phyloP scores from a whole-genome alignment of 1,140 invertebrate genomes.

The Argopecten irradians region DNA sequence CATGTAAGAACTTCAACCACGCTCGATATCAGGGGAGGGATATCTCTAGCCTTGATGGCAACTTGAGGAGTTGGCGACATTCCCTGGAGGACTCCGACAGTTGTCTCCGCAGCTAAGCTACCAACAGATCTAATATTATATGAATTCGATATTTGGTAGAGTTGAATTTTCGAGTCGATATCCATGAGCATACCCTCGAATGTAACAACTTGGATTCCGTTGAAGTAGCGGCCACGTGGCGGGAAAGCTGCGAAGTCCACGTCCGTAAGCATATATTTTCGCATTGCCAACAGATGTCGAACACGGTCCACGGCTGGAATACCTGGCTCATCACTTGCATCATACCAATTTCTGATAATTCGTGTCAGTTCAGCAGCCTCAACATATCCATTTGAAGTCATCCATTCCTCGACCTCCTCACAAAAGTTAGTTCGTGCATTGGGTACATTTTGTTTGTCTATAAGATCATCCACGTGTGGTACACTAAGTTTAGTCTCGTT shows the following conservation, averaged over 20 bases:
- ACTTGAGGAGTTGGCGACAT: too few species aligned
- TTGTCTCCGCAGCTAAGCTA: too few species aligned
- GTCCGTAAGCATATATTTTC: neutral
- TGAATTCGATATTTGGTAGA: too few species aligned
- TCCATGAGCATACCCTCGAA: constrained; percentile 21
- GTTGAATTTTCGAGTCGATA: neutral
- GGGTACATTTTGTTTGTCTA: constrained; percentile 29
- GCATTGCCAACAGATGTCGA: neutral
- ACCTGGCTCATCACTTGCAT: neutral
- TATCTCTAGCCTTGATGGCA: too few species aligned
- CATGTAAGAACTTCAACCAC: too few species aligned
- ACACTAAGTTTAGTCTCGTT: neutral
- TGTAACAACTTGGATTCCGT: neutral
- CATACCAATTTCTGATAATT: constrained; percentile 26
- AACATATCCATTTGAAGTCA: neutral
- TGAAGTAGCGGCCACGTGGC: neutral
- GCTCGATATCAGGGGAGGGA: too few species aligned
- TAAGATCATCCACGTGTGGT: constrained; percentile 22
- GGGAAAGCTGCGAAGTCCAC: neutral
- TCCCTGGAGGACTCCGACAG: too few species aligned
- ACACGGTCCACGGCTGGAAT: neutral
- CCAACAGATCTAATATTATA: too few species aligned
- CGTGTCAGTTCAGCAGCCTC: neutral
- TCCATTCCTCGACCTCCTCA: constrained; percentile 18
- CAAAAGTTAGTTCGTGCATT: constrained; percentile 25